phyloP scores from a whole-genome alignment of 2,113 vertebrate genomes.

The Pantherophis guttatus region DNA sequence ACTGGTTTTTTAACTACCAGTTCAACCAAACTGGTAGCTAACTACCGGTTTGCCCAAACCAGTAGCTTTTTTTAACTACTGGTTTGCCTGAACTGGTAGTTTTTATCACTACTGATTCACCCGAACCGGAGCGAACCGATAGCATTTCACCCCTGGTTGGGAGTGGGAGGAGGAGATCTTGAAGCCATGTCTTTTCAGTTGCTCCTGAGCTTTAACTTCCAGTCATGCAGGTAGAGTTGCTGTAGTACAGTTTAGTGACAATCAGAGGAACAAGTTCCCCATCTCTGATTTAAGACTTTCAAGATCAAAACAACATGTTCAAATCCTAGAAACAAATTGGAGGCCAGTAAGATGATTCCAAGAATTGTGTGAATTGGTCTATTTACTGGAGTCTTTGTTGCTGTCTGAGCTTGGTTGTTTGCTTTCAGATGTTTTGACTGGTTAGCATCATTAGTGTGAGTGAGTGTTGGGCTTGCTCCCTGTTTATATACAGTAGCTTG shows the following conservation, averaged over 20 bases:
- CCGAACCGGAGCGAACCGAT: no score
- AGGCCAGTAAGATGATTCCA: not conserved
- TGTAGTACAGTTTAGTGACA: not conserved
- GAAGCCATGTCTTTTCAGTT: not conserved
- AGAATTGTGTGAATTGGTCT: not conserved
- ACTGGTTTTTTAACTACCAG: no score
- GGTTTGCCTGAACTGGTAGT: no score
- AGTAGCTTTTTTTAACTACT: no score
- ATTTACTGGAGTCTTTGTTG: not conserved
- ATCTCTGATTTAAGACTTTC: not conserved
- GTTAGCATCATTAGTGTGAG: not conserved
- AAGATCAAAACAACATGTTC: not conserved
- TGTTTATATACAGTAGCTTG: not conserved
- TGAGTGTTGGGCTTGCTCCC: not conserved
- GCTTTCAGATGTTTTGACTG: not conserved
- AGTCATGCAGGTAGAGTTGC: not conserved
- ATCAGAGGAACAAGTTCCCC: not conserved
- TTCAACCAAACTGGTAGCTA: no score
- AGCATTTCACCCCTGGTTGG: no score
- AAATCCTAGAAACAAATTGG: not conserved
- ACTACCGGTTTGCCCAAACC: no score
- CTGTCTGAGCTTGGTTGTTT: not conserved
- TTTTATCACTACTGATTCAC: no score
- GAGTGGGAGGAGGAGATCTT: not conserved
- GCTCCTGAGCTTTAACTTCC: not conserved